These are phyloP conservation scores for Microctenopoma steveboyesi DNA, from an alignment of 2,797 vertebrate species.

Conservation along the genomic window DNA sequence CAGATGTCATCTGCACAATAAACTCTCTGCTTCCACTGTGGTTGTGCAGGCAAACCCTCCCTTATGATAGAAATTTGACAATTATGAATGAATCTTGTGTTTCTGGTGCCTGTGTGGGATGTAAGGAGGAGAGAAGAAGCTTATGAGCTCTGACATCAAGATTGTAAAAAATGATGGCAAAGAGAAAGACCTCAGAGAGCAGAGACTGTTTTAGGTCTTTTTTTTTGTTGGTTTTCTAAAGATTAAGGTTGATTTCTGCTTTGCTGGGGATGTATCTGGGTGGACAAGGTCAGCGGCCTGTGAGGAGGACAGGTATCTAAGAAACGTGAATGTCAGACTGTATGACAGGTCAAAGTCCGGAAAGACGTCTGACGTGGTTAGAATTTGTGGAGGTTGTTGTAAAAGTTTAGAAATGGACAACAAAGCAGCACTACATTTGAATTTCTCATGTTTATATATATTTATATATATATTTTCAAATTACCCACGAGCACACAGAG, in stretches of 20 bases:
- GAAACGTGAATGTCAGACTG: slow-evolving; percentile 56
- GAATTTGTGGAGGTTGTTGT: slow-evolving; percentile 41
- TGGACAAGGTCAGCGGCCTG: slow-evolving; percentile 61
- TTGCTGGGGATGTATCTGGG: slow-evolving; percentile 41
- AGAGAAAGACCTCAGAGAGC: slow-evolving; percentile 25
- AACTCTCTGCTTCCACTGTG: slow-evolving; percentile 17
- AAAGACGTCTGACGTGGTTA: slow-evolving; percentile 32
- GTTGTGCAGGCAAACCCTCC: slow-evolving; percentile 18
- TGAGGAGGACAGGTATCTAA: slow-evolving; percentile 48
- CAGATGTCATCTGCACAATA: slow-evolving; percentile 29
- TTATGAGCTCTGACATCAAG: slow-evolving; percentile 56
- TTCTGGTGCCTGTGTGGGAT: slow-evolving; percentile 40
- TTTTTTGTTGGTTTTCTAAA: slow-evolving; percentile 39
- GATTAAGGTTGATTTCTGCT: slow-evolving; percentile 48
- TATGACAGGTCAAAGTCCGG: slow-evolving; percentile 46
- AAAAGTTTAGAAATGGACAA: slow-evolving; percentile 31
- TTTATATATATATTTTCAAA: slow-evolving; percentile 4
- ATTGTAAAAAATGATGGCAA: slow-evolving; percentile 39
- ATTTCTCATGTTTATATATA: background rate
- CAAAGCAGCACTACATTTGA: background rate
- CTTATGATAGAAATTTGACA: slow-evolving; percentile 27
- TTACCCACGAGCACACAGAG: slow-evolving; percentile 4
- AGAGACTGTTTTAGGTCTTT: slow-evolving; percentile 1
- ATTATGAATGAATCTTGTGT: slow-evolving; percentile 42
- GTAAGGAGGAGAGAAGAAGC: slow-evolving; percentile 24